A percentile compares a stretch with the other conserved stretches of the same genome.
Conservation (phyloP, 2,113 vertebrate species). For the Oplegnathus fasciatus region DNA sequence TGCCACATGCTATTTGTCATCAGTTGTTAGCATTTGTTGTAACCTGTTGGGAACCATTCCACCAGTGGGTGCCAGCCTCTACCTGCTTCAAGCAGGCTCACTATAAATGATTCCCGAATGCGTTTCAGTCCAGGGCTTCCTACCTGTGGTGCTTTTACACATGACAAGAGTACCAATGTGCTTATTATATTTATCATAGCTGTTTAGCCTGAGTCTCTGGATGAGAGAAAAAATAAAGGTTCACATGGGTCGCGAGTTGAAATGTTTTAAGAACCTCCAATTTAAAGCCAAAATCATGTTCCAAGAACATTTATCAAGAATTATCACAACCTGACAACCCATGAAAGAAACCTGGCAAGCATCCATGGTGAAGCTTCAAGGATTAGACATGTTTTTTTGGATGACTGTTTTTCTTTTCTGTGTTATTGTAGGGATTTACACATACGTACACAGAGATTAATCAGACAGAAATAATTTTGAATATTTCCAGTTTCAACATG, state of each 20-base stretch:
- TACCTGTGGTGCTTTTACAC: slow-evolving; percentile 47
- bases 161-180: slow-evolving; percentile 51
- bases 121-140: slow-evolving; percentile 21
- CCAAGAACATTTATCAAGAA: slow-evolving; percentile 53
- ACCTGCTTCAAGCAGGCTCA: slow-evolving; percentile 12
- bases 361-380: slow-evolving; percentile 18
- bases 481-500: slow-evolving; percentile 39
- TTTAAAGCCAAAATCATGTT: slow-evolving; percentile 53
- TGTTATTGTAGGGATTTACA: slow-evolving; percentile 51
- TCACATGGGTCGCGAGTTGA: slow-evolving; percentile 42
- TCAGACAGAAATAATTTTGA: slow-evolving; percentile 58
- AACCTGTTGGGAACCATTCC: slow-evolving; percentile 31
- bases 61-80: neutral
- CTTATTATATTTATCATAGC: slow-evolving; percentile 41
- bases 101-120: slow-evolving; percentile 38
- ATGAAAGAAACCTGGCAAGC: slow-evolving; percentile 47
- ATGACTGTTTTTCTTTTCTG: slow-evolving; percentile 13
- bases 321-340: slow-evolving; percentile 63
- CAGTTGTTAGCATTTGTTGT: slow-evolving; percentile 22
- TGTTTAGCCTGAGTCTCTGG: slow-evolving; percentile 26
- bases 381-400: slow-evolving; percentile 43
- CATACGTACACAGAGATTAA: slow-evolving; percentile 51
- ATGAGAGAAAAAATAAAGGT: slow-evolving; percentile 2
- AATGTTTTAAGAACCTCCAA: slow-evolving; percentile 33
- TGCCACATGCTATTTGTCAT: slow-evolving; percentile 32